phyloP scores from a whole-genome alignment of 2,888 invertebrate species.

The Biston betularia region DNA sequence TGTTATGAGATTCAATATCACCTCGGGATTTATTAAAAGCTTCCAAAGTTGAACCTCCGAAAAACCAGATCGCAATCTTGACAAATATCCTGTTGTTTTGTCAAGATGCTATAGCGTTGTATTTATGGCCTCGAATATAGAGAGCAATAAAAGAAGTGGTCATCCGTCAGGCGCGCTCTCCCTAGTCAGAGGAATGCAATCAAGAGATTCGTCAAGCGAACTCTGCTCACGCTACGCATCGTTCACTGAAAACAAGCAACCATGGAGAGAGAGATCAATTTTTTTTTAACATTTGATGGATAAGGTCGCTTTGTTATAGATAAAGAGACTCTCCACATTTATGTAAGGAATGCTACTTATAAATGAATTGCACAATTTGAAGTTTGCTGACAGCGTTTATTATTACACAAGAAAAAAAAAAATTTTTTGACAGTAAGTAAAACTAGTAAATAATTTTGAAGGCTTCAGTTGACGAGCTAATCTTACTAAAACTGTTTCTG shows the following conservation, averaged over 20 bases:
- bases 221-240: conserved; percentile 56
- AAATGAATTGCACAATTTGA: conserved; percentile 8
- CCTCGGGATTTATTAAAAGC: conserved; percentile 33
- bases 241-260: conserved; percentile 56
- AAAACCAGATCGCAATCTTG: conserved; percentile 18
- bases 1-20: conserved; percentile 43
- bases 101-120: conserved; percentile 58
- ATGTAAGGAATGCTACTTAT: conserved; percentile 3
- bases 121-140: conserved; percentile 61
- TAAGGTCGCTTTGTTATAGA: conserved; percentile 50
- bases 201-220: conserved; percentile 72
- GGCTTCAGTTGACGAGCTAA: too few species aligned
- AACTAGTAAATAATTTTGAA: too few species aligned
- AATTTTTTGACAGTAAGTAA: not conserved
- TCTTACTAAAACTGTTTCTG: too few species aligned
- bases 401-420: too few species aligned
- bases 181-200: conserved; percentile 73
- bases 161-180: conserved; percentile 70
- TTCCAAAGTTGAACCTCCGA: conserved; percentile 16
- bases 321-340: conserved; percentile 15
- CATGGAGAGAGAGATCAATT: conserved; percentile 62
- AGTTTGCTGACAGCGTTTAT: too few species aligned
- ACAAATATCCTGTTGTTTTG: conserved; percentile 49
- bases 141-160: conserved; percentile 70
- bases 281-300: conserved; percentile 63